phyloP scores from a whole-genome alignment of 2,888 invertebrate genomes.

The Agapostemon virescens region DNA sequence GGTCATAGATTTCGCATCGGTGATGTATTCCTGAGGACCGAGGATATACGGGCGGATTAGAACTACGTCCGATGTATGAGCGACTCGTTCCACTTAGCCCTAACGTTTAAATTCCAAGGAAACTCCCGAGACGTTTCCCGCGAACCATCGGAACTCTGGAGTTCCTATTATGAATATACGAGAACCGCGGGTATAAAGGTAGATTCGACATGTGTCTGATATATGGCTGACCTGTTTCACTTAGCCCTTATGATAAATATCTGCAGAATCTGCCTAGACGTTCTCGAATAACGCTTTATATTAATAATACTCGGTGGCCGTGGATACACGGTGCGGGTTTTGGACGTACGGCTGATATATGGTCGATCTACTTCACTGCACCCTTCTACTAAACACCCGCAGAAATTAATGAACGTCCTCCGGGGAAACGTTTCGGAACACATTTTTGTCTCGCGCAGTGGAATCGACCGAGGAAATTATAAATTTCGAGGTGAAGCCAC shows the following conservation, averaged over 20 bases:
- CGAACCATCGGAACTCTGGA: background rate
- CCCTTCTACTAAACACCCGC: background rate
- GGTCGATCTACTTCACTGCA: background rate
- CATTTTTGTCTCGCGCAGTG: too few relatives aligned
- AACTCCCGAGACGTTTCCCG: background rate
- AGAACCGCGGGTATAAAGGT: background rate
- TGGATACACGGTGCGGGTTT: constrained; percentile 1
- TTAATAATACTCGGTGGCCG: background rate
- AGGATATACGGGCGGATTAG: constrained; percentile 1
- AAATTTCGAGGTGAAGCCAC: background rate
- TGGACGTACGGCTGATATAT: background rate
- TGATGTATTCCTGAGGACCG: background rate
- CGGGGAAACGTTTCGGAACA: background rate
- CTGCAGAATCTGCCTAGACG: background rate
- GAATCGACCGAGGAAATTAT: background rate
- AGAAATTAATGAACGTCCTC: background rate
- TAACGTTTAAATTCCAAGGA: background rate
- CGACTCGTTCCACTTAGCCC: background rate
- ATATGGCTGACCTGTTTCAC: background rate
- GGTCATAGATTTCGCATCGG: background rate
- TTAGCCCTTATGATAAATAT: background rate
- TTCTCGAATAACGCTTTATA: background rate
- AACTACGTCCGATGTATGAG: background rate
- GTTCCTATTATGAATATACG: background rate
- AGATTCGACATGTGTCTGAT: background rate